These are phyloP conservation scores for Teleogryllus occipitalis DNA, from an alignment of 1,140 invertebrate genomes.

Conservation along the genomic window DNA sequence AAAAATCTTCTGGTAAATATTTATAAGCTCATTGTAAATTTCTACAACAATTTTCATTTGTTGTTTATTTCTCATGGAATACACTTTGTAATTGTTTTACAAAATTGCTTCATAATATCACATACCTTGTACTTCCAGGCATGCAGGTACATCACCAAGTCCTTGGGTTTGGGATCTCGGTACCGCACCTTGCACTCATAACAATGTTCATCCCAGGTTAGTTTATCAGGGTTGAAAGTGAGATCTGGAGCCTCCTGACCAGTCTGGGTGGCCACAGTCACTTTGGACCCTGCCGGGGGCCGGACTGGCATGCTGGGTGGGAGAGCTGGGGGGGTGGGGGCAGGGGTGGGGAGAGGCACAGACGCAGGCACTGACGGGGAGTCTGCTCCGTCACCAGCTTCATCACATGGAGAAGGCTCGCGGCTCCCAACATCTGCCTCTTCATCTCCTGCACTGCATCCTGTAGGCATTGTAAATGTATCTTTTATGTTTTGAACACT, in stretches of 20 bases:
- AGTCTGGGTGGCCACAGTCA: conserved; percentile 57
- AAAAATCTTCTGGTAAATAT: too few species aligned
- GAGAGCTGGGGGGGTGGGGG: conserved; percentile 21
- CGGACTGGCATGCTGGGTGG: conserved; percentile 32
- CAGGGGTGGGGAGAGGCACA: conserved; percentile 35
- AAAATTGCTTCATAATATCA: neutral
- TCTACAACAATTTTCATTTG: too few species aligned
- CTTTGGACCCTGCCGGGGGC: conserved; percentile 25
- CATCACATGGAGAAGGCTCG: conserved; percentile 23
- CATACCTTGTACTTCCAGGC: conserved; percentile 79
- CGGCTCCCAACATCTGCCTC: conserved; percentile 24
- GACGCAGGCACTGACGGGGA: conserved; percentile 2
- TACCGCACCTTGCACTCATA: conserved; percentile 87
- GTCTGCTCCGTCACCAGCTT: conserved; percentile 11
- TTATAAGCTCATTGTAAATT: too few species aligned
- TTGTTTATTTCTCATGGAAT: too few species aligned
- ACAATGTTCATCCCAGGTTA: conserved; percentile 77
- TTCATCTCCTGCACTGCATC: conserved; percentile 11
- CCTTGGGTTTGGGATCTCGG: conserved; percentile 78
- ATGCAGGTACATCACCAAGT: conserved; percentile 92
- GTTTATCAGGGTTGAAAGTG: conserved; percentile 61
- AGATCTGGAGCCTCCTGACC: conserved; percentile 62
- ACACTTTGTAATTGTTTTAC: too few species aligned
- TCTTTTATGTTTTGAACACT: too few species aligned
- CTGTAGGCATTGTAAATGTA: neutral